Evolutionary conservation across 2,888 invertebrate genomes (phyloP).

Genomic region (Imbricaverruca yamaguchii): DNA sequence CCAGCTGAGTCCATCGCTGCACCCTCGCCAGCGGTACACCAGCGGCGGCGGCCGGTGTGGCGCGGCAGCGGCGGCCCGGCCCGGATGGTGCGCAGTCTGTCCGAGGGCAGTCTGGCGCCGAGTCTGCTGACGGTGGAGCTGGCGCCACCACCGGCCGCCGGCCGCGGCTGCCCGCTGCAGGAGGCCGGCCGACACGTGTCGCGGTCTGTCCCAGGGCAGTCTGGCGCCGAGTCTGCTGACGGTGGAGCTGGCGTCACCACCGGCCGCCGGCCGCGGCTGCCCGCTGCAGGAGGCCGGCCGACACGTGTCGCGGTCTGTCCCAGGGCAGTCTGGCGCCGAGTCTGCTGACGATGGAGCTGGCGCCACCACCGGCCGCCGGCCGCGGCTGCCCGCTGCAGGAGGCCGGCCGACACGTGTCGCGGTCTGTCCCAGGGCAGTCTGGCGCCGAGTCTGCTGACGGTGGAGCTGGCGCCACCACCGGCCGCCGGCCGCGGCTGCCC

Average conservation of each 20-base stretch:
- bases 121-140: conserved; percentile 16
- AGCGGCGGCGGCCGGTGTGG: background rate
- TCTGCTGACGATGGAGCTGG: conserved; percentile 17
- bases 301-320: conserved; percentile 27
- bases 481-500: background rate
- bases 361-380: background rate
- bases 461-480: background rate
- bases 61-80: background rate
- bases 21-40: background rate
- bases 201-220: conserved; percentile 30
- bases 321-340: conserved; percentile 28
- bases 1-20: background rate
- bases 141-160: background rate
- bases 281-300: background rate
- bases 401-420: conserved; percentile 17
- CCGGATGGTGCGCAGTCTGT: conserved; percentile 30
- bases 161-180: background rate
- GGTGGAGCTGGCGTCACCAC: background rate
- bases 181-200: background rate
- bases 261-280: background rate
- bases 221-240: conserved; percentile 23
- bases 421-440: conserved; percentile 30
- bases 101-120: conserved; percentile 28
- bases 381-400: background rate
- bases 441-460: conserved; percentile 13